These are phyloP conservation scores for Echinarachnius parma DNA, from an alignment of 53 echinoderm and acorn worm genomes.

Conservation along the genomic window DNA sequence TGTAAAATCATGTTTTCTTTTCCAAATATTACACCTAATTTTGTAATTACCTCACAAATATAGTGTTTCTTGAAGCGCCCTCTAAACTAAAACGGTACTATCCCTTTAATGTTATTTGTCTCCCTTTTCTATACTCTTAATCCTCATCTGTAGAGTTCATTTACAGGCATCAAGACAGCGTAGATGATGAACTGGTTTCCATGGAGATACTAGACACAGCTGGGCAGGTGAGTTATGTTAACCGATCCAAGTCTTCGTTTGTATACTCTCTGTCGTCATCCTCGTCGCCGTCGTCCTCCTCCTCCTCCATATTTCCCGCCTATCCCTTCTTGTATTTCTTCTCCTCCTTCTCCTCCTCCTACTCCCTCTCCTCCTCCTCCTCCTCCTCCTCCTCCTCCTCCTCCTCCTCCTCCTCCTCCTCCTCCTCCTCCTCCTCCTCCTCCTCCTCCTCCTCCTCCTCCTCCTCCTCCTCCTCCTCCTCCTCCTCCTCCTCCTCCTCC, in stretches of 20 bases:
- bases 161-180: slow-evolving; percentile 76
- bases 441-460: background rate
- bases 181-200: slow-evolving; percentile 84
- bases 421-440: slow-evolving; percentile 3
- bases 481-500: slow-evolving; percentile 5
- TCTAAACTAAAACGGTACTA: background rate
- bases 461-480: background rate
- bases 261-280: no score
- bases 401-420: slow-evolving; percentile 2
- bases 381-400: slow-evolving; percentile 3
- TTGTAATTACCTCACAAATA: background rate
- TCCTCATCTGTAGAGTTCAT: slow-evolving; percentile 69
- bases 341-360: background rate
- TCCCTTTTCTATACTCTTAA: background rate
- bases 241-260: no score
- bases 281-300: no score
- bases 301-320: no score
- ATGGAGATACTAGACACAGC: slow-evolving; percentile 96
- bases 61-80: background rate
- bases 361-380: background rate
- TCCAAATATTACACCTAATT: background rate
- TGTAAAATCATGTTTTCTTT: background rate
- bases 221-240: slow-evolving; percentile 74
- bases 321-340: background rate
- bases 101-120: background rate